Base-by-base conservation (phyloP, 2,888 invertebrate genomes). In the Chironomus tentans region DNA sequence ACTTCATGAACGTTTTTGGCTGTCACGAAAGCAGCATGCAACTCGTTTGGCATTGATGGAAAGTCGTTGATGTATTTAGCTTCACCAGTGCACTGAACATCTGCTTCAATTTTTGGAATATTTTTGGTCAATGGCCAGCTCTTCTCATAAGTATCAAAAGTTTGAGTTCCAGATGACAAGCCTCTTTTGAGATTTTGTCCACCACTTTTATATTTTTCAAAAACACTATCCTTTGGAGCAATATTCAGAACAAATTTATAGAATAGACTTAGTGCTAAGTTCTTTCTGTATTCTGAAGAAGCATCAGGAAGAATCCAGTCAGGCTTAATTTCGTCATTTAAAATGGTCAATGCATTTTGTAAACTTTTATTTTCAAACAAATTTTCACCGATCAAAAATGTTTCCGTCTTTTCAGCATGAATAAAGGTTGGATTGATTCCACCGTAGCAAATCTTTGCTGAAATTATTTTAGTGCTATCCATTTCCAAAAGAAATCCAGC, bases 401-500 rank as follows among this genome's bases (percentile, higher is more conserved):
- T 77, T 79, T 89, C 89, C 0, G 88, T 87, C 69, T 85, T 82
- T 0, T 78, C 78, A 0, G 90, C 90, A 79, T 88, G 87, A n/a
- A 85, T 75, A 47, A 79, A 79, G 2, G 62, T 77, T 46, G 85
- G 81, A 70, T 85, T 85, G 10, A 91, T 87, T 21, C 87, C 87
- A 10, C 90, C 90, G 78, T 85, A 89, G 0, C 89, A 87, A 38
- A 91, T 84, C n/a, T 83, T 82, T 0, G 88, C 87, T 28, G 82
- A 81, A 48, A 82, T 79, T 0, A 88, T 81, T 46, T 84, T 79
- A 69, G 84, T 80, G 79, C 81, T 79, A 72, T 84, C 80, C 18
- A 91, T 80, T 81, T 87, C 87, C 75, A 90, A 86, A 0, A 89
- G 81, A 80, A 92, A 92, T 3, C 89, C 92, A 21, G 90, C 90